phyloP scores from a whole-genome alignment of 2,888 invertebrate species.

The Halictus ligatus region DNA sequence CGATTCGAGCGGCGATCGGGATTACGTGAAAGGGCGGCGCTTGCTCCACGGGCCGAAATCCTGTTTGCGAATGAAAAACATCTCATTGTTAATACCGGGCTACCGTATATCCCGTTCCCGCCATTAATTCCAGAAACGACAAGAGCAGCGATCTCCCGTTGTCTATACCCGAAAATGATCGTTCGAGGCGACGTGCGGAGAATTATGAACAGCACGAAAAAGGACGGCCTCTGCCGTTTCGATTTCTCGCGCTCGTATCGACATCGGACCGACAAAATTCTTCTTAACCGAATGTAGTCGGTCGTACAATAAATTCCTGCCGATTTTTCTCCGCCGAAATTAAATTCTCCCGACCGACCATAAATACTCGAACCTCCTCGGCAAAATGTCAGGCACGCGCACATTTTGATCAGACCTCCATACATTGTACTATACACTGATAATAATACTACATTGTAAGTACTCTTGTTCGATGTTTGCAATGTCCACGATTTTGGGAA shows the following conservation, averaged over 20 bases:
- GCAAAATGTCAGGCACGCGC: neutral
- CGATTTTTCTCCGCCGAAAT: neutral
- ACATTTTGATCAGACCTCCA: neutral
- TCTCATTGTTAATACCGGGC: slow-evolving; percentile 30
- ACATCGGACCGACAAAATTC: slow-evolving; percentile 17
- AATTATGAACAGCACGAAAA: slow-evolving; percentile 47
- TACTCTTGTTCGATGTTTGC: neutral
- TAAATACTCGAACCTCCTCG: neutral
- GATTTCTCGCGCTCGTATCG: slow-evolving; percentile 37
- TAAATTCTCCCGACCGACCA: neutral
- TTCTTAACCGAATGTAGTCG: neutral
- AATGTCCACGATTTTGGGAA: neutral
- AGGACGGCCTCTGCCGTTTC: slow-evolving; percentile 19
- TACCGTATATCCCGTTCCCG: slow-evolving; percentile 12
- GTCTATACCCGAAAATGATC: slow-evolving; percentile 46
- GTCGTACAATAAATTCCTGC: slow-evolving; percentile 9
- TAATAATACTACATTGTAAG: neutral
- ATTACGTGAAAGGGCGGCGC: slow-evolving; percentile 13
- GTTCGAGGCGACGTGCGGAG: slow-evolving; percentile 36
- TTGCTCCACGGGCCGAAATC: slow-evolving; percentile 1
- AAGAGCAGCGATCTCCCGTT: slow-evolving; percentile 40
- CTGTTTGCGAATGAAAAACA: slow-evolving; percentile 38
- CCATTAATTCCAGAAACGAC: slow-evolving; percentile 48
- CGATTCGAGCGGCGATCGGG: slow-evolving; percentile 15
- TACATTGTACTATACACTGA: neutral